Base-by-base conservation (phyloP, 2,888 invertebrate species). In the Scaptodrosophila latifasciaeformis region DNA sequence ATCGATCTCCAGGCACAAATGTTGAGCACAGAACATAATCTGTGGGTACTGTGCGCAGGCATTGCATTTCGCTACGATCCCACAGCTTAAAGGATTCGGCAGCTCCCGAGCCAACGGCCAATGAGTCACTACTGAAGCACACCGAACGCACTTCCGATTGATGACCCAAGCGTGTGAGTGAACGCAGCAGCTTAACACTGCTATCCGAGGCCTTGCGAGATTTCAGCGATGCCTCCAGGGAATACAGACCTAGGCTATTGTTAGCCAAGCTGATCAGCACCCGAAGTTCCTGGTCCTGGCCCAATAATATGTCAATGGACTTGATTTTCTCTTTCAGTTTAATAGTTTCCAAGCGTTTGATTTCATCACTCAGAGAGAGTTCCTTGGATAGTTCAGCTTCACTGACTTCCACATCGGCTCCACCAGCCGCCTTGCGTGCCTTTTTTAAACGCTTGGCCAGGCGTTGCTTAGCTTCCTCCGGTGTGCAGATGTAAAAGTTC, bases 21-120 rank as follows among this genome's bases (percentile, higher is more conserved):
- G 91, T 88, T 1, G 91, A 88, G 24, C 82, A 81, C 49, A 93
- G 87, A 6, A 95, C 92, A 75, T 94, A 92, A 54, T 92, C 88
- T 10, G 89, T 85, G 0, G 82, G 81, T 49, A 95, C 88, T 0
- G 93, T 93, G 47, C 93, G 89, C 13, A 94, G 87, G 67, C 94
- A 93, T 39, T 90, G 87, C 65, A 93, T 88, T 60, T 88, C 91
- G 67, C 88, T 84, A 62, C 89, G 91, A 85, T 96, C 97, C 98
- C 99, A 99, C 46, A 99, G 88, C 88, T 99, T 98, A 29, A 97
- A 88, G 5, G 93, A 91, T 70, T 97, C 96, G 0, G 91, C 93
- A 63, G 96, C 93, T 0, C 93, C 96, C 0, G 97, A 94, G 1
- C 94, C 90, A 54, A 98, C 89, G 1, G 95, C 95, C 55, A 95